A percentile compares a stretch with the other conserved stretches of the same genome.
phyloP scores from a whole-genome alignment of 1,140 invertebrate species.

The Caenorhabditis remanei region DNA sequence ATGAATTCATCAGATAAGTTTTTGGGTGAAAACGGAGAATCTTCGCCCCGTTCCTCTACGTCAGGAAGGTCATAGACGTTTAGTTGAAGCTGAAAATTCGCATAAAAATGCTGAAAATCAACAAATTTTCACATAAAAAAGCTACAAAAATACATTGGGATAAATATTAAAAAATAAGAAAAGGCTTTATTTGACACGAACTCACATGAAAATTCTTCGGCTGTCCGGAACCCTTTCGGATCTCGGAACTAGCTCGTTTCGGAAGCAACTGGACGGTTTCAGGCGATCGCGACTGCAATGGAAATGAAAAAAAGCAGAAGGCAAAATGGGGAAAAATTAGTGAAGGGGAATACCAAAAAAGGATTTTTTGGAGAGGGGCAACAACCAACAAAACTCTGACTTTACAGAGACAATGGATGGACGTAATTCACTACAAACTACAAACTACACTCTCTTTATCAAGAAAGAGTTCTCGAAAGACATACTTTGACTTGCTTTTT shows the following conservation, averaged over 20 bases:
- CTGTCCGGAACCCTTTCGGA: constrained; percentile 18
- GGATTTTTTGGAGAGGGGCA: neutral
- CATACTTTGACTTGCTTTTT: constrained; percentile 46
- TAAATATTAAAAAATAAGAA: neutral
- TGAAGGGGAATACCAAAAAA: neutral
- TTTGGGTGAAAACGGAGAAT: constrained; percentile 56
- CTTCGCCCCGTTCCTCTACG: constrained; percentile 58
- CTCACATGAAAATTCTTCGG: constrained; percentile 64
- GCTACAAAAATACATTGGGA: neutral
- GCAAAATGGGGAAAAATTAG: neutral
- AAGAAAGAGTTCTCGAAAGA: neutral
- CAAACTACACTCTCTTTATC: constrained; percentile 45
- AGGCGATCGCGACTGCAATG: constrained; percentile 53
- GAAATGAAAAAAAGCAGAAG: constrained; percentile 49
- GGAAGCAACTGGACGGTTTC: constrained; percentile 64
- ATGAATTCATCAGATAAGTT: constrained; percentile 21
- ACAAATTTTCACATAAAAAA: neutral
- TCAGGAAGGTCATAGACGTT: constrained; percentile 63
- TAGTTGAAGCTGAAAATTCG: constrained; percentile 44
- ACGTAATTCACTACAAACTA: constrained; percentile 43
- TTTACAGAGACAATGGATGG: constrained; percentile 52
- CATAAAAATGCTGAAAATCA: neutral
- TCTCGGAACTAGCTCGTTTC: constrained; percentile 51
- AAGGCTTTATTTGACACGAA: neutral
- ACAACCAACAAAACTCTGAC: constrained; percentile 46